phyloP scores from a whole-genome alignment of 2,888 invertebrate species.

The Zygaena filipendulae region DNA sequence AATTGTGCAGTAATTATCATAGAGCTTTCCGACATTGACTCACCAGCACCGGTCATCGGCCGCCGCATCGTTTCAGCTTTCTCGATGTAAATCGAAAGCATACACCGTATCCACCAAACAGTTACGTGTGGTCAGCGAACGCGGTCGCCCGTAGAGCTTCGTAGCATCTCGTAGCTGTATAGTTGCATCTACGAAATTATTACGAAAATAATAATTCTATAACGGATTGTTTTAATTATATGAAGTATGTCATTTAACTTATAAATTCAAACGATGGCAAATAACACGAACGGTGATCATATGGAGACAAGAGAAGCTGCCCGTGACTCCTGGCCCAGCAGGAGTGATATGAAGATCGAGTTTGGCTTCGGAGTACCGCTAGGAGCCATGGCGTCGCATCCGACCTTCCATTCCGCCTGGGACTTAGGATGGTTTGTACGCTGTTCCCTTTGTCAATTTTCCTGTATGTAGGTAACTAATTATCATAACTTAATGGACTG shows the following conservation, averaged over 20 bases:
- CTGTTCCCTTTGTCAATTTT: no score
- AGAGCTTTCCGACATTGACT: constrained; percentile 1
- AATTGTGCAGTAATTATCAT: no score
- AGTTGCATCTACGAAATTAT: constrained; percentile 5
- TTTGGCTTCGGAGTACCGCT: constrained; percentile 60
- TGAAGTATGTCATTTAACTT: no score
- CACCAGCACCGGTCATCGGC: constrained; percentile 22
- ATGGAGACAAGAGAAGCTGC: constrained; percentile 22
- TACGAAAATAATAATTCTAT: no score
- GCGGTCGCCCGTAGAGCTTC: constrained; percentile 23
- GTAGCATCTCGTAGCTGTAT: constrained; percentile 13
- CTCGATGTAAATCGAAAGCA: no score
- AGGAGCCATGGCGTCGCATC: constrained; percentile 61
- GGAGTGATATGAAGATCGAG: constrained; percentile 68
- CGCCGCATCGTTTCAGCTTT: constrained; percentile 9
- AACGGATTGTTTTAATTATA: no score
- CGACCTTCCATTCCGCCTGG: constrained; percentile 66
- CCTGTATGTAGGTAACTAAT: no score
- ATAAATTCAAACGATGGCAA: constrained; percentile 50
- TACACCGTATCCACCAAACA: background rate
- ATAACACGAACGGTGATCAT: constrained; percentile 30
- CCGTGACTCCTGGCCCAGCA: constrained; percentile 35
- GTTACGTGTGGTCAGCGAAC: constrained; percentile 15
- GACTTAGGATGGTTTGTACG: constrained; percentile 60
- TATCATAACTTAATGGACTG: no score